A percentile compares a stretch with the other conserved stretches of the same genome.
phyloP scores from a whole-genome alignment of 2,113 vertebrate genomes.

The Phocoena phocoena region DNA sequence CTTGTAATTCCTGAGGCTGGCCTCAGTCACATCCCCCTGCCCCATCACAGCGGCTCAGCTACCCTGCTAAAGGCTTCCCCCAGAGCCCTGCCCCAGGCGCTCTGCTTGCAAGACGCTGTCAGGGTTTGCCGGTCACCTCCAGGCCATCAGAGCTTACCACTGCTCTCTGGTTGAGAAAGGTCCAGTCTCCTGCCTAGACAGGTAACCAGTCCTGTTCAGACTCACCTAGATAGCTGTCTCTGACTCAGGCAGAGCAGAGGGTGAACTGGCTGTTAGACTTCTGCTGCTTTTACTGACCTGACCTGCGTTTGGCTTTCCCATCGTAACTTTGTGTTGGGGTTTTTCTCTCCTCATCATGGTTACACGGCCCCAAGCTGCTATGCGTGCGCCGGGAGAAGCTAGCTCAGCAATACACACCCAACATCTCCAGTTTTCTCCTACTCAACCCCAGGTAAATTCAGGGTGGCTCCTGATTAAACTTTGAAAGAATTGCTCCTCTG shows the following conservation, averaged over 20 bases:
- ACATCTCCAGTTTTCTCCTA: background rate
- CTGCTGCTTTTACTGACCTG: background rate
- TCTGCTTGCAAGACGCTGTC: background rate
- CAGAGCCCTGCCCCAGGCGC: background rate
- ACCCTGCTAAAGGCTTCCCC: background rate
- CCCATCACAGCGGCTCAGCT: background rate
- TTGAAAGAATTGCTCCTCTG: background rate
- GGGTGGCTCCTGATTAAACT: conserved; percentile 7
- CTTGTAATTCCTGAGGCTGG: background rate
- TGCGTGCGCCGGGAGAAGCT: background rate
- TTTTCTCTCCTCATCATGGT: background rate
- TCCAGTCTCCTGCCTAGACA: background rate
- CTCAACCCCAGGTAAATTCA: background rate
- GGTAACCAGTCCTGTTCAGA: background rate
- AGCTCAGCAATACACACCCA: background rate
- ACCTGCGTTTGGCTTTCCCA: background rate
- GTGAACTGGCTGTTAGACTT: background rate
- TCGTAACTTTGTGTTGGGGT: background rate
- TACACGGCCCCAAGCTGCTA: background rate
- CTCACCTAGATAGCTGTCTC: background rate
- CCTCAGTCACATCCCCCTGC: background rate
- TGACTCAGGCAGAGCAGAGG: background rate
- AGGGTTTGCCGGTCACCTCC: background rate
- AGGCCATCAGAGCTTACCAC: background rate
- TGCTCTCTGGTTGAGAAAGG: background rate